Base-by-base conservation (phyloP, 2,888 invertebrate genomes). In the Drosophila ezoana region DNA sequence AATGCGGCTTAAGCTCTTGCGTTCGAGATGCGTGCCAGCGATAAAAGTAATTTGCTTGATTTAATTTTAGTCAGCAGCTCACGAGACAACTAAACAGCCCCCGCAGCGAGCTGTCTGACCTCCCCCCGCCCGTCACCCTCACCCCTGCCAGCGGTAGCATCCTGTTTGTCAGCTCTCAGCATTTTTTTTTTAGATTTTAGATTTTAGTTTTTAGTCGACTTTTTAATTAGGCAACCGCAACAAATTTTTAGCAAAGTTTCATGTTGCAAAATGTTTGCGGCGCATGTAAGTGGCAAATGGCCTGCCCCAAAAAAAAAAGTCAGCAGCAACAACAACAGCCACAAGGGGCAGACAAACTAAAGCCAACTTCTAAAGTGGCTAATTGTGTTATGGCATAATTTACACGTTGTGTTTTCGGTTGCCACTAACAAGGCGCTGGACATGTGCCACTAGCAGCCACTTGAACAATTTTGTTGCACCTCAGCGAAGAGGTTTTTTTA, bases 41-140 rank as follows among this genome's bases (percentile, higher is more conserved):
- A 86, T 85, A 85, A 87, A 85, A 87, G 88, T 87, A 85, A 85
- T 85, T 85, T 85, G 85, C 85, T 85, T 85, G 85, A 85, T 85
- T 85, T 85, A 87, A 85, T 85, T 87, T 85, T 81, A 83, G 84
- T 84, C 83, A 87, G 87, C 84, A 77, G 83, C 87, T 82, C 86
- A 78, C 81, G 80, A 80, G 85, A 81, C 79, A 81, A 77, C 72
- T 57, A 57, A 73, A 72, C 82, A 76, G 67, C 76, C 84, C 81
- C 76, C 77, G 77, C 77, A 76, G 77, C 70, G 33, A 35, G 51
- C 37, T 32, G 8, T 6, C 37, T 10, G 20, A n/a, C 14, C 13
- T 3, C 6, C 11, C 14, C 16, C 43, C 20, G 40, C 41, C n/a
- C 1, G 3, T 9, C n/a, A 6, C 4, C 8, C 1, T 11, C 8